phyloP scores from a whole-genome alignment of 2,113 vertebrate genomes.

The Phylloscopus whistleri region DNA sequence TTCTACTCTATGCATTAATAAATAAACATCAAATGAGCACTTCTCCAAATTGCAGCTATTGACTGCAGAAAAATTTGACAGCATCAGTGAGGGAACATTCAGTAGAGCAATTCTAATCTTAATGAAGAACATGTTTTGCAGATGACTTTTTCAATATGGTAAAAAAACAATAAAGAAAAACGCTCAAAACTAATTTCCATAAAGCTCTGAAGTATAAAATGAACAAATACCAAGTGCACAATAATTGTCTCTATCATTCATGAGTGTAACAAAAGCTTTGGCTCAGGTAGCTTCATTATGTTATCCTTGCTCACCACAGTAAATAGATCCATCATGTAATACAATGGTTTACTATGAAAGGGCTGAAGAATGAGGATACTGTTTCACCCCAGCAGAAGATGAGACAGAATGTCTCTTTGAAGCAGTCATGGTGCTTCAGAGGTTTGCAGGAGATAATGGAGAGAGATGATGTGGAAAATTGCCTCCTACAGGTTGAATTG shows the following conservation, averaged over 20 bases:
- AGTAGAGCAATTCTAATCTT: not conserved
- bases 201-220: not conserved
- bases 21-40: not conserved
- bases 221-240: not conserved
- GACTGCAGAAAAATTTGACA: not conserved
- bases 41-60: not conserved
- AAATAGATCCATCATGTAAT: not conserved
- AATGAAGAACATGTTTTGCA: not conserved
- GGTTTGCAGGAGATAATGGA: not conserved
- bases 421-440: constrained; percentile 12
- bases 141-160: not conserved
- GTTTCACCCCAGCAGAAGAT: not conserved
- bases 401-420: constrained; percentile 26
- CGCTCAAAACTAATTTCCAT: not conserved
- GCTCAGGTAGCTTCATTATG: not conserved
- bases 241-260: not conserved
- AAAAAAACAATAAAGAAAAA: not conserved
- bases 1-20: not conserved
- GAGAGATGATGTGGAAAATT: constrained; percentile 16
- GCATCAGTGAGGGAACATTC: not conserved
- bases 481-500: not conserved
- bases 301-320: not conserved
- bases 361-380: not conserved
- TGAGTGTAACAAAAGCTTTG: not conserved
- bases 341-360: not conserved